Evolutionary conservation across 2,888 invertebrate genomes (phyloP), one percentile per base, ranked within the genome.

Genomic region (Dromius quadrimaculatus): DNA sequence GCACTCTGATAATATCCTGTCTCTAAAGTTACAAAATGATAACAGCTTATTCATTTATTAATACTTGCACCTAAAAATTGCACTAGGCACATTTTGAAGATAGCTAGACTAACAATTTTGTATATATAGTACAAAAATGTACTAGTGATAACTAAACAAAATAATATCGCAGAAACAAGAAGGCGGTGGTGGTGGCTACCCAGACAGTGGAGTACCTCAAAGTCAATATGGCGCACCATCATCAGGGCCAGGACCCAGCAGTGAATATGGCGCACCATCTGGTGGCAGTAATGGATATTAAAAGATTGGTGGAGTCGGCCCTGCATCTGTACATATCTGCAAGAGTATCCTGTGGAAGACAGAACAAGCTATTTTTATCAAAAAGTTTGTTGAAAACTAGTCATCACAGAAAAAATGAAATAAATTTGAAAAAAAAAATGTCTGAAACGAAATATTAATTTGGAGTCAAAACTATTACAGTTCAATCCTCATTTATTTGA

Each of bases 181-280:
- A 77, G 77, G 75, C 28, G 78, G 76, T 28, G 77, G 76, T 34
- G 71, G 68, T 20, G 79, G 81, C 61, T 83, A 83, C 70, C 81
- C 81, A 64, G 79, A 79, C 23, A 81, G 81, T 71, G 81, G 82
- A 15, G 79, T 81, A 8, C 83, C 82, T 2, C 79, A 81, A 62
- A 84, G 81, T 75, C 83, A 83, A 74, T 87, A 87, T 75, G 86
- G 87, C 34, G 82, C 85, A 23, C 86, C 87, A 32, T 74, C 77
- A 11, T 75, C 77, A 17, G 77, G 79, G 9, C 80, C 82, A 34
- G n/a, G n/a, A n/a, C 82, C 84, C 23, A 87, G 87, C 19, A 85
- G 86, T 74, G 86, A 87, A 78, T 89, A 89, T 79, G 89, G 89
- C 41, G 87, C 88, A 34, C 88, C 88, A 66, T n/a, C n/a, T 59